Evolutionary conservation across 2,797 vertebrate species (phyloP), one percentile per base, ranked within the genome.

Genomic region (Xenopus petersii): DNA sequence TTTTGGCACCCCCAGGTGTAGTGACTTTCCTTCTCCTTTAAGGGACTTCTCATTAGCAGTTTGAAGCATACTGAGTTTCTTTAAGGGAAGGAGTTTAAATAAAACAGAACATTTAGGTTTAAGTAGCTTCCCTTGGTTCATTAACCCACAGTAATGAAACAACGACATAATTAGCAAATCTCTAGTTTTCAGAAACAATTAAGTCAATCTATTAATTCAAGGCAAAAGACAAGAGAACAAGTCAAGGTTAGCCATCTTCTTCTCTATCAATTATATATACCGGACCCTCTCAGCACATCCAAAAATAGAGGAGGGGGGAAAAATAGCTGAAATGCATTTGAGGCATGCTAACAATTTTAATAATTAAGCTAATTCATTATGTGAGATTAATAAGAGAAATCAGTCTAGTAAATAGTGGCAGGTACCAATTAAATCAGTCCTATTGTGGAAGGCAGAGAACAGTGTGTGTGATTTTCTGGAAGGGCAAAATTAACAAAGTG

Each of bases 261-360:
- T 54, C 68, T 69, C 68, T 69, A 56, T 62, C 48, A 75, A 55
- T 64, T 66, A 75, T 69, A 69, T 36, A 64, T 75, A 55, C n/a
- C 59, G 63, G 65, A 56, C 54, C 16, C 54, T 16, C 54, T 56
- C 54, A 16, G 1, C 16, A 67, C 30, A 30, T 51, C 26, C 10
- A 8, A 36, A 63, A 56, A 60, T 63, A 69, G 59, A 51, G 36
- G 36, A 7, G 36, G 1, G 54, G n/a, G 16, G 1, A 42, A 75
- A 66, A 62, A 74, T 61, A 36, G 61, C 61, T 69, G n/a, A 64
- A 69, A 75, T 69, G 58, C 51, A 63, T 69, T 75, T 68, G n/a
- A 62, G 21, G 55, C 47, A 64, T 46, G 56, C 66, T 42, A 63
- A 30, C 66, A 75, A 75, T 62, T 75, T 60, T 48, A 75, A 63